Base-by-base conservation (phyloP, 2,113 vertebrate species). In the Carassius carassius region DNA sequence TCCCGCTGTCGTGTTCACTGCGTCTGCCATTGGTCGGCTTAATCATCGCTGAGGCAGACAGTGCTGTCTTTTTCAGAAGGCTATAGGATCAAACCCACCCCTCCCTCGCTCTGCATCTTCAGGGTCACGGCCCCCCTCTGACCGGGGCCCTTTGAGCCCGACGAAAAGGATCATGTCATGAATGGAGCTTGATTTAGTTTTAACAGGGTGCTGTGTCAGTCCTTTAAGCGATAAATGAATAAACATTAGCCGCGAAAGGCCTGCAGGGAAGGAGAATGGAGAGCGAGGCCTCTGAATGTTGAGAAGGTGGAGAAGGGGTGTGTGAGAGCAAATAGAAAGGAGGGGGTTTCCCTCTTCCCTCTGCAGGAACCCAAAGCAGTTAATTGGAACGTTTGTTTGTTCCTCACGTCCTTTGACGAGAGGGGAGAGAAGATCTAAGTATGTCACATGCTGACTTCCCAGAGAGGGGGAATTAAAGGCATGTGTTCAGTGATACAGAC, bases 371-470 rank as follows among this genome's bases (percentile, higher is more conserved):
- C 88, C 91, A 88, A 91, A 90, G 93, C 85, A 75, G 92, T 94
- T 94, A 94, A 95, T 94, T 95, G 93, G 92, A 93, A 92, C 88
- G 91, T 92, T 94, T 93, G 92, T 94, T 90, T 91, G 90, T 91
- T 90, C 90, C 91, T 92, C 92, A 90, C 91, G 91, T 94, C 90
- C 91, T 93, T 94, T 93, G 91, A 92, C 93, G 90, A 92, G 92
- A 94, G 91, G 93, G 88, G 91, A 92, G 90, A 89, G 90, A 90
- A 94, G 93, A 92, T 93, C 92, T 93, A 93, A 94, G 92, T 91
- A 92, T 91, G 92, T 92, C 92, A 93, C 92, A 91, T 72, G 90
- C 91, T 93, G 93, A 91, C 91, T 90, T 87, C 89, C 92, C 88
- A 93, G 93, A 84, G 84, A 87, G 87, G 85, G 25, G 86, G 86